phyloP scores from a whole-genome alignment of 1,140 invertebrate genomes.

The Drosophila sucinea region DNA sequence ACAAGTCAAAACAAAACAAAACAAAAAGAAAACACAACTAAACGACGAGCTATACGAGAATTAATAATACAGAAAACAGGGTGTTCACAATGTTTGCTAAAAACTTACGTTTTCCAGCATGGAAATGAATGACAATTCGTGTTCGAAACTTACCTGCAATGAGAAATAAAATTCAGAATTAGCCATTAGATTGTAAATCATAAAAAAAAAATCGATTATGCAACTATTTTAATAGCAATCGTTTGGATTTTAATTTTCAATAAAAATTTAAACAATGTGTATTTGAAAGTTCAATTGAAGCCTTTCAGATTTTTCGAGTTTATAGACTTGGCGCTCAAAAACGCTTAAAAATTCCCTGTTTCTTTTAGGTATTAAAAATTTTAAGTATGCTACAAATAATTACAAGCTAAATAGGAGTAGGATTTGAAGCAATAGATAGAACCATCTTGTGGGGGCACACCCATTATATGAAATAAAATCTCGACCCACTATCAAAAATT shows the following conservation, averaged over 20 bases:
- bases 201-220: slow-evolving; percentile 13
- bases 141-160: slow-evolving; percentile 41
- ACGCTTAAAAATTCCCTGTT: too few species aligned
- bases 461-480: slow-evolving; percentile 22
- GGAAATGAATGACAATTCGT: neutral
- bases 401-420: too few species aligned
- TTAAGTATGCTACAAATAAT: too few species aligned
- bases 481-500: slow-evolving; percentile 33
- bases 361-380: too few species aligned
- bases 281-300: too few species aligned
- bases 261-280: too few species aligned
- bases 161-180: slow-evolving; percentile 13
- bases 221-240: neutral
- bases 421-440: too few species aligned
- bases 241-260: neutral
- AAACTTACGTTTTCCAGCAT: slow-evolving; percentile 33
- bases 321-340: too few species aligned
- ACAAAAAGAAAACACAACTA: neutral
- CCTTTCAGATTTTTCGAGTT: too few species aligned
- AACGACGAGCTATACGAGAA: slow-evolving; percentile 17
- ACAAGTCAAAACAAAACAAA: slow-evolving; percentile 30
- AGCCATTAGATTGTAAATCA: neutral
- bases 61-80: neutral
- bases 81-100: neutral
- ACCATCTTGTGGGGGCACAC: slow-evolving; percentile 7